Base-by-base conservation (phyloP, 2,797 vertebrate genomes). In the Arrhamphus sclerolepis region DNA sequence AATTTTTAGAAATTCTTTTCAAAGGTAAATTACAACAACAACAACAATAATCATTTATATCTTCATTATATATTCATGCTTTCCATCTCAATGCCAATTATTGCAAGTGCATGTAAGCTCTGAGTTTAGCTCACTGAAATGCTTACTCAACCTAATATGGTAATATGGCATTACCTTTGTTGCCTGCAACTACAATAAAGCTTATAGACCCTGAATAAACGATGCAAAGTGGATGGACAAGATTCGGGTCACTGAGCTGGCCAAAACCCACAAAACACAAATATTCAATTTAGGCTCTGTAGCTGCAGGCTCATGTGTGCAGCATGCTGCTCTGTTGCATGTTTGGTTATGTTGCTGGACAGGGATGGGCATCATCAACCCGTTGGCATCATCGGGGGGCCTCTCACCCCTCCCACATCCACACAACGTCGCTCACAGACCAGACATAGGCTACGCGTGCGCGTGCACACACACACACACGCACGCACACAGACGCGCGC, bases 371-470 rank as follows among this genome's bases (percentile, higher is more conserved):
- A 83, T 86, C 84, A 77, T 81, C 39, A 70, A 62, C 55, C 71
- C 55, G 50, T 24, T 64, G 84, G 84, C 85, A 79, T 85, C 83
- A 78, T 79, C 72, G 68, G 72, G 75, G 85, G 81, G 75, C 83
- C 86, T 49, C 70, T 80, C 80, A 79, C 81, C 87, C 87, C 86
- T 77, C 85, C 78, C 85, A 75, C 83, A 76, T 70, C 56, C 75
- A 80, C 83, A 84, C 79, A 82, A 68, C 76, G 54, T 61, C 79
- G 49, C 79, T 49, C 66, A 54, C 77, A 57, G 58, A 14, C 52
- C 75, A 62, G 68, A 44, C 75, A 41, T 72, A 34, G 72, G 44
- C 57, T 26, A 38, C 59, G 58, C 62, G 51, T 60, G 28, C 57
- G 24, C 46, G 54, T 66, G 62, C 65, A 54, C 66, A 43, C 69